A percentile compares a stretch with the other conserved stretches of the same genome.
phyloP scores from a whole-genome alignment of 2,888 invertebrate species.

The Flabesymbios commensalis region DNA sequence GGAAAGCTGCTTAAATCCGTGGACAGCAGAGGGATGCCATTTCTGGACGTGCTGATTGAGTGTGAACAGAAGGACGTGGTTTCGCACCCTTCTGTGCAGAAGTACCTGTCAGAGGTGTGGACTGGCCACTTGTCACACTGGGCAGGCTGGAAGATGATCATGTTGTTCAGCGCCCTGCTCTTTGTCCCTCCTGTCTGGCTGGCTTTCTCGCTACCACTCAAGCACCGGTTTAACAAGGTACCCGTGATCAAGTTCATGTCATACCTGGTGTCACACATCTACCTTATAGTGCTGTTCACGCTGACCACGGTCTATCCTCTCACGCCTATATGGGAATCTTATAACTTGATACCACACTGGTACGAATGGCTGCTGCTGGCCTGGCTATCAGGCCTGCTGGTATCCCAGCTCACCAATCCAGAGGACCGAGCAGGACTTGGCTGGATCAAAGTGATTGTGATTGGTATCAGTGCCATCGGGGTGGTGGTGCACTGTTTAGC shows the following conservation, averaged over 20 bases:
- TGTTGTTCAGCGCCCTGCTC: slow-evolving; percentile 79
- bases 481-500: slow-evolving; percentile 78
- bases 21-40: slow-evolving; percentile 90
- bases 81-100: slow-evolving; percentile 95
- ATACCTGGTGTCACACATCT: slow-evolving; percentile 97
- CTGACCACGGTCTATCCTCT: slow-evolving; percentile 69
- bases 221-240: slow-evolving; percentile 94
- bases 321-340: slow-evolving; percentile 56
- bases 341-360: slow-evolving; percentile 80
- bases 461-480: slow-evolving; percentile 74
- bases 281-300: slow-evolving; percentile 90
- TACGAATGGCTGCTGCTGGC: slow-evolving; percentile 94
- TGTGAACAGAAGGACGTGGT: slow-evolving; percentile 94
- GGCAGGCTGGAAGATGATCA: slow-evolving; percentile 90
- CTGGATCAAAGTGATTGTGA: slow-evolving; percentile 71
- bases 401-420: slow-evolving; percentile 96
- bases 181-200: slow-evolving; percentile 95
- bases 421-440: slow-evolving; percentile 96
- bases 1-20: slow-evolving; percentile 92
- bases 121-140: slow-evolving; percentile 88
- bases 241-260: slow-evolving; percentile 99
- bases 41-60: slow-evolving; percentile 95
- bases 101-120: slow-evolving; percentile 94
- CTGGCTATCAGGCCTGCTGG: slow-evolving; percentile 90
- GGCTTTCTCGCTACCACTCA: slow-evolving; percentile 90